phyloP scores from a whole-genome alignment of 2,113 vertebrate species.

The Saccopteryx leptura region DNA sequence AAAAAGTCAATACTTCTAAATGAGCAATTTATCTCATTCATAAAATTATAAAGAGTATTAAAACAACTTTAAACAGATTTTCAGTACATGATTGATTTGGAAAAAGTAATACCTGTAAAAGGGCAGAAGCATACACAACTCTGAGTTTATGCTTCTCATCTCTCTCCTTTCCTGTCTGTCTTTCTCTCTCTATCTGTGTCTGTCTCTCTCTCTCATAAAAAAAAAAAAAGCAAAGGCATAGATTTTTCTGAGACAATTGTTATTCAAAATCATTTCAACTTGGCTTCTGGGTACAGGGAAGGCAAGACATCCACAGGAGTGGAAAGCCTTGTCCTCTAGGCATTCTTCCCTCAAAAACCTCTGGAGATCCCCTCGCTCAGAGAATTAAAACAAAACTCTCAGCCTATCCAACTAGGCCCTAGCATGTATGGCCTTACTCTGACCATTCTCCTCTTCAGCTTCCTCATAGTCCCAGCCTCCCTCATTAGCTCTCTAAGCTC shows the following conservation, averaged over 20 bases:
- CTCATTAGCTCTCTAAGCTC: neutral
- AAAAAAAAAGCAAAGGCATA: neutral
- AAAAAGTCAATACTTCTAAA: slow-evolving; percentile 55
- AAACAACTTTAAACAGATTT: slow-evolving; percentile 12
- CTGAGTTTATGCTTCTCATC: no score
- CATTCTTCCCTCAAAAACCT: neutral
- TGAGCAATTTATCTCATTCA: slow-evolving; percentile 29
- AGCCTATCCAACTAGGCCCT: no score
- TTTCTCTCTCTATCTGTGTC: no score
- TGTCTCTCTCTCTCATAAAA: no score
- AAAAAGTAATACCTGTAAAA: neutral
- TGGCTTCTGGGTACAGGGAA: neutral
- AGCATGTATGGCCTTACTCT: neutral
- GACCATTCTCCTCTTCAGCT: neutral
- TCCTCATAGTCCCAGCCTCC: neutral
- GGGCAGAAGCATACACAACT: neutral
- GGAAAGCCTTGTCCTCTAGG: neutral
- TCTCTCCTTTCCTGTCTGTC: no score
- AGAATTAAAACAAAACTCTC: neutral
- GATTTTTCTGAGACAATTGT: neutral
- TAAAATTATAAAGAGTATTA: slow-evolving; percentile 50
- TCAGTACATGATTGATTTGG: neutral
- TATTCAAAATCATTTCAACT: neutral
- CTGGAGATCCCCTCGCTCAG: neutral
- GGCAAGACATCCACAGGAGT: neutral